A percentile compares a stretch with the other conserved stretches of the same genome.
Evolutionary conservation across 2,797 vertebrate genomes (phyloP).

Genomic region (Malacoraja senta): DNA sequence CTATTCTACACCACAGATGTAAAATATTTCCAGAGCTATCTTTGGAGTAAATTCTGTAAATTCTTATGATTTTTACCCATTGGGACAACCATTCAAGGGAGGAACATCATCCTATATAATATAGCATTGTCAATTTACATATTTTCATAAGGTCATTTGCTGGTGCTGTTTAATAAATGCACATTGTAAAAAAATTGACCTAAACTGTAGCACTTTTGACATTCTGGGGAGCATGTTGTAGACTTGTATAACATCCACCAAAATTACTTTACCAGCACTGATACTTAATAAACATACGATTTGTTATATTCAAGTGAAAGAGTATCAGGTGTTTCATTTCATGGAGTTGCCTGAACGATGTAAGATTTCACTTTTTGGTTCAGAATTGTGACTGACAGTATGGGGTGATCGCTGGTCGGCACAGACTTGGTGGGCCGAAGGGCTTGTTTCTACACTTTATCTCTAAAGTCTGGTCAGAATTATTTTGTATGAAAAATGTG

Average conservation of each 20-base stretch:
- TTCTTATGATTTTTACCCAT: background rate
- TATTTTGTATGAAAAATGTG: background rate
- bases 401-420: no score
- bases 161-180: background rate
- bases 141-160: background rate
- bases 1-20: background rate
- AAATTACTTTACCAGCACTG: slow-evolving; percentile 22
- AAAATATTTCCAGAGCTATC: background rate
- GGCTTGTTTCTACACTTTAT: no score
- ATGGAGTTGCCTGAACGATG: background rate
- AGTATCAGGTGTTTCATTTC: background rate
- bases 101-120: slow-evolving; percentile 15
- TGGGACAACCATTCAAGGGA: background rate
- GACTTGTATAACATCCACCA: background rate
- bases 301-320: background rate
- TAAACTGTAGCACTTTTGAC: slow-evolving; percentile 19
- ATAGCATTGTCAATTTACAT: background rate
- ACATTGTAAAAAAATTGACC: background rate
- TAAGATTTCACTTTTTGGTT: background rate
- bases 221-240: background rate
- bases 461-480: background rate
- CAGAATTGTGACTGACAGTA: background rate
- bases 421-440: no score
- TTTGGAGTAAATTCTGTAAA: background rate
- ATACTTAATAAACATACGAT: slow-evolving; percentile 28